Evolutionary conservation across 2,113 vertebrate genomes (phyloP).

Genomic region (Cyprinodon tularosa): DNA sequence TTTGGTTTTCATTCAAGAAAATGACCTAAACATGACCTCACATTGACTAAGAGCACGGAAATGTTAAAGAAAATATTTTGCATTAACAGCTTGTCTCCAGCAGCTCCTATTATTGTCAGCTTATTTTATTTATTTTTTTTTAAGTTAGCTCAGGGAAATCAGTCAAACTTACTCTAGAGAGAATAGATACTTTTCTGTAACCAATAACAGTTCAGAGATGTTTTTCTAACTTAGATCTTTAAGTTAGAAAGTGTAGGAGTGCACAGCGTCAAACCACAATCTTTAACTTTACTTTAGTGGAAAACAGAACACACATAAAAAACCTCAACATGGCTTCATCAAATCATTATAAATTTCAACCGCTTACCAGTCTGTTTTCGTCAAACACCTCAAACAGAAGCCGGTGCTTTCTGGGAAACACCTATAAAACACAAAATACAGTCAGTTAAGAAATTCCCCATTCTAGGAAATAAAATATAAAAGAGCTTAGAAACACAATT

Average conservation of each 20-base stretch:
- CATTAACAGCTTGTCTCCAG: background rate
- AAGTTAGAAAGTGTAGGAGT: no score
- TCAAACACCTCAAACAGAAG: conserved; percentile 97
- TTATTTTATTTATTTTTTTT: no score
- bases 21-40: background rate
- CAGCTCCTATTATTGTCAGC: no score
- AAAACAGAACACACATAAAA: background rate
- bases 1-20: background rate
- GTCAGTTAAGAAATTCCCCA: conserved; percentile 15
- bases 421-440: conserved; percentile 76
- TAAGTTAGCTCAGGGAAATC: no score
- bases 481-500: background rate
- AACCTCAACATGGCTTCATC: background rate
- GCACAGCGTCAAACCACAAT: no score
- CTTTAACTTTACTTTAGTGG: background rate
- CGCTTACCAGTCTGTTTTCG: conserved; percentile 95
- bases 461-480: background rate
- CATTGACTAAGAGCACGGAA: background rate
- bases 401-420: conserved; percentile 89
- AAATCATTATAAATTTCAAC: background rate
- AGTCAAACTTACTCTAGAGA: no score
- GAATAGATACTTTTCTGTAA: no score
- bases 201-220: background rate
- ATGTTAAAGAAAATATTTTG: background rate
- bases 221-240: background rate